Evolutionary conservation across 2,797 vertebrate species (phyloP).

Genomic region (Mareca strepera): DNA sequence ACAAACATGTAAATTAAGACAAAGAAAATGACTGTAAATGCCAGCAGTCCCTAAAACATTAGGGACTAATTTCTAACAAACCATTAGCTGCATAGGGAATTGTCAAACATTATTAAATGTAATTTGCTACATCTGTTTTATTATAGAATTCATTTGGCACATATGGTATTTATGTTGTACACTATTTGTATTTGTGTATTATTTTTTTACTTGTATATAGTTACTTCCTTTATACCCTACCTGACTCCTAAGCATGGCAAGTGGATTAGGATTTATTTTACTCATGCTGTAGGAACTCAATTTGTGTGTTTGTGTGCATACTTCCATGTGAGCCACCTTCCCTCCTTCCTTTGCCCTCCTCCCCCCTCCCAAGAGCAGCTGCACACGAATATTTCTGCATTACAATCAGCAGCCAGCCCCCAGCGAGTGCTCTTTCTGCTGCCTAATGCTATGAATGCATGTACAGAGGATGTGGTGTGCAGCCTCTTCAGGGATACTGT

Average conservation of each 20-base stretch:
- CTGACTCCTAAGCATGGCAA: not conserved
- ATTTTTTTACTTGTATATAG: not conserved
- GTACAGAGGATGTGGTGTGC: not conserved
- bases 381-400: not conserved
- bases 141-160: slow-evolving; percentile 61
- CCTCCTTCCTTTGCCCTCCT: not conserved
- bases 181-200: not conserved
- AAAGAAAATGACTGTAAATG: slow-evolving; percentile 55
- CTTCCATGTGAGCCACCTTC: not conserved
- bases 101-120: slow-evolving; percentile 73
- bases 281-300: not conserved
- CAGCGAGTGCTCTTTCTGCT: slow-evolving; percentile 14
- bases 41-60: slow-evolving; percentile 66
- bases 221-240: not conserved
- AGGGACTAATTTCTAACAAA: slow-evolving; percentile 73
- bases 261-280: not conserved
- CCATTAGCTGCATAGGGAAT: slow-evolving; percentile 66
- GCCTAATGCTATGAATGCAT: slow-evolving; percentile 11
- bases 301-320: not conserved
- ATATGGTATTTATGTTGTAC: slow-evolving; percentile 29
- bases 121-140: slow-evolving; percentile 71
- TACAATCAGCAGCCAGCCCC: not conserved
- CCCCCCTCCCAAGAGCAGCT: not conserved
- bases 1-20: slow-evolving; percentile 53
- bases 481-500: not conserved